Conservation (phyloP, 2,113 vertebrate genomes). For the Apistogramma diplotaenia region DNA sequence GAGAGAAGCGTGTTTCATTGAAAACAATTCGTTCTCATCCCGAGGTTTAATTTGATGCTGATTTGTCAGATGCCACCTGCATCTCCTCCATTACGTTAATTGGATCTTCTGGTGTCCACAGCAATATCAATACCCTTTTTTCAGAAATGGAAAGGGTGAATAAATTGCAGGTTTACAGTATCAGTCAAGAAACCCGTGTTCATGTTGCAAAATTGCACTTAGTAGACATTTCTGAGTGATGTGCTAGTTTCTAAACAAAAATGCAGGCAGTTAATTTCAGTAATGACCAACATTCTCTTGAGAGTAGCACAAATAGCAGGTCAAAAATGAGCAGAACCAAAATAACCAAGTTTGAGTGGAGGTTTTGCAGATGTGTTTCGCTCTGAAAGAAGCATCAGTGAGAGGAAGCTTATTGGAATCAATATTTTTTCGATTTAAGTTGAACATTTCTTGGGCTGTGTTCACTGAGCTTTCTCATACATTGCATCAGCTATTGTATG, state of each 20-base stretch:
- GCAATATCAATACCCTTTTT: background rate
- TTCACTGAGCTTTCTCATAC: background rate
- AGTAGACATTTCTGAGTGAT: background rate
- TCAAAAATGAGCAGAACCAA: background rate
- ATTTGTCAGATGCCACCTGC: too few species aligned
- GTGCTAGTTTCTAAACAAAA: background rate
- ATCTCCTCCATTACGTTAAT: too few species aligned
- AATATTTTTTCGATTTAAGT: background rate
- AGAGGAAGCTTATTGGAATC: background rate
- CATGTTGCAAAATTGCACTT: background rate
- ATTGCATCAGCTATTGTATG: accelerated
- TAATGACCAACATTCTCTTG: background rate
- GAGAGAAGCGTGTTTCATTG: background rate
- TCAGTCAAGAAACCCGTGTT: too few species aligned
- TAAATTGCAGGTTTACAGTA: too few species aligned
- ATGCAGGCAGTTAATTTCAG: background rate
- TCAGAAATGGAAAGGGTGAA: background rate
- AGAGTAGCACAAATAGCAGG: background rate
- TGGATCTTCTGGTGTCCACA: accelerated
- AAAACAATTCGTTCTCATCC: slow-evolving; percentile 32
- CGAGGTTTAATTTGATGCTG: background rate
- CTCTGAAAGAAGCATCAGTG: background rate
- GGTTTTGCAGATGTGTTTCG: background rate
- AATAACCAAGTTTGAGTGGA: background rate
- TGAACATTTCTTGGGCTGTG: background rate